Percentiles rank a stretch among this genome's conserved stretches.
Evolutionary conservation across 2,797 vertebrate genomes (phyloP).

Genomic region (Platalea minor): DNA sequence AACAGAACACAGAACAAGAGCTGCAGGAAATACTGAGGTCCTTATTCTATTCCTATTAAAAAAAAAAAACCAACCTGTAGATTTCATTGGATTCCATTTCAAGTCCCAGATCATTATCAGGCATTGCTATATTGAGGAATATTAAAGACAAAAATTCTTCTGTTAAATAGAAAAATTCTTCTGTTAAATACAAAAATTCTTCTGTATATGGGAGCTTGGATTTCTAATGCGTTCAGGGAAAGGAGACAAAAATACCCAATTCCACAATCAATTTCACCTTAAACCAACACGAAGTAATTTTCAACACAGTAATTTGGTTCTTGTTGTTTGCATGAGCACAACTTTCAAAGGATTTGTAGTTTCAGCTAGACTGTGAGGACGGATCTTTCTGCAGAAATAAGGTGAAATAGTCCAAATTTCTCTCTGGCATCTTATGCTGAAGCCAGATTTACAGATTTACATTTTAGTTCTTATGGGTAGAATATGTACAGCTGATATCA

Average conservation of each 20-base stretch:
- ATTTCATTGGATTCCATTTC: background rate
- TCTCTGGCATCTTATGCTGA: background rate
- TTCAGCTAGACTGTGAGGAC: background rate
- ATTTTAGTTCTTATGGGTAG: background rate
- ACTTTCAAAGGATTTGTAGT: background rate
- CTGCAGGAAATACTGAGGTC: background rate
- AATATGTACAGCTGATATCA: background rate
- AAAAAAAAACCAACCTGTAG: background rate
- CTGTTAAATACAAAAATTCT: background rate
- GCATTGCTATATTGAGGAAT: background rate
- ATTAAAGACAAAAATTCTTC: background rate
- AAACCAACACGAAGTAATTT: background rate
- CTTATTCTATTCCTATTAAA: background rate
- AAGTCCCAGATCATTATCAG: background rate
- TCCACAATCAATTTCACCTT: background rate
- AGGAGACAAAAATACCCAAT: background rate
- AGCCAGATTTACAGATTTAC: background rate
- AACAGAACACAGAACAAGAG: background rate
- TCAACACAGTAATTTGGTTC: background rate
- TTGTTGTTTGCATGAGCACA: background rate
- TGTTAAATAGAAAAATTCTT: background rate
- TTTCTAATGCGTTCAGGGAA: background rate
- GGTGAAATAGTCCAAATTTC: background rate
- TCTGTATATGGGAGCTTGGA: background rate
- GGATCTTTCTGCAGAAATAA: background rate